Percentiles rank a stretch among this genome's conserved stretches.
phyloP scores from a whole-genome alignment of 2,113 vertebrate genomes.

The Numenius arquata region DNA sequence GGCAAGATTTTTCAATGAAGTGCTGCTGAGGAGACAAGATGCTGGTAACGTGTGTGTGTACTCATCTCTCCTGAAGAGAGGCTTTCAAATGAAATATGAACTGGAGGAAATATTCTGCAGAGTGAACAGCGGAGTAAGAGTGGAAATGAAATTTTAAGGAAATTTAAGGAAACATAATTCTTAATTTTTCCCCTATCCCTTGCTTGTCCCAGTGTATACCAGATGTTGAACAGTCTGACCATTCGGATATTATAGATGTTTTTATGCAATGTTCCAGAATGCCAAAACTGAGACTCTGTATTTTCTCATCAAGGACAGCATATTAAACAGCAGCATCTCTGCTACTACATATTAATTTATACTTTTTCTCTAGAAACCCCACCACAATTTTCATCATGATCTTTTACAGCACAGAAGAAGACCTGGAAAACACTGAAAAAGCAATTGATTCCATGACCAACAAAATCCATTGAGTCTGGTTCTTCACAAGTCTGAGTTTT shows the following conservation, averaged over 20 bases:
- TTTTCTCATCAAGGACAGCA: not conserved
- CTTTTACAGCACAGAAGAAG: not conserved
- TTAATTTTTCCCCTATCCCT: not conserved
- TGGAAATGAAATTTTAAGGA: not conserved
- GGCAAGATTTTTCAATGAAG: not conserved
- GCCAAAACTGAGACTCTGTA: not conserved
- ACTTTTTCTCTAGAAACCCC: not conserved
- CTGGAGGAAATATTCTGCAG: not conserved
- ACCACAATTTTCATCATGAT: not conserved
- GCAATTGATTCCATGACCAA: not conserved
- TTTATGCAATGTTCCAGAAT: not conserved
- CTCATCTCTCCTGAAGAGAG: not conserved
- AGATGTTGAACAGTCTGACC: not conserved
- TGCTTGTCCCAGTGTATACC: not conserved
- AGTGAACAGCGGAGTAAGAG: not conserved
- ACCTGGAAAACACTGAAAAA: not conserved
- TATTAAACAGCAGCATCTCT: not conserved
- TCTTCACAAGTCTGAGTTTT: not conserved
- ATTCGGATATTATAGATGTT: not conserved
- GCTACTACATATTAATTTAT: not conserved
- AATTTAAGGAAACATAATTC: not conserved
- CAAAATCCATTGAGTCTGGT: not conserved
- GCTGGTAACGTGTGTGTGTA: not conserved
- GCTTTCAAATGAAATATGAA: not conserved
- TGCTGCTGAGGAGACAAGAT: not conserved